phyloP scores from a whole-genome alignment of 2,888 invertebrate species.

The Drosophila siamana region DNA sequence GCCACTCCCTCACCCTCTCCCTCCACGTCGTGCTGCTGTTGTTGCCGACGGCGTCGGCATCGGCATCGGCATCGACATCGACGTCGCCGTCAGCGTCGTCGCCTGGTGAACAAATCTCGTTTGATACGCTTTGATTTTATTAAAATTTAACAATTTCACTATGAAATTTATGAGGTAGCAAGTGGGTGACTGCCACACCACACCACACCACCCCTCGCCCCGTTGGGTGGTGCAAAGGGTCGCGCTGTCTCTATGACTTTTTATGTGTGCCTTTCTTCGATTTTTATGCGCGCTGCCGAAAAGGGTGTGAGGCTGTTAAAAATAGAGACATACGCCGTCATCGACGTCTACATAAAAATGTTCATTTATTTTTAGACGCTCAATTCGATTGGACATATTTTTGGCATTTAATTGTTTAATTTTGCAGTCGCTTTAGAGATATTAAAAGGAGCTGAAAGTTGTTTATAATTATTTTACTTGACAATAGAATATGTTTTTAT shows the following conservation, averaged over 20 bases:
- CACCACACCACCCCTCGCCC: neutral
- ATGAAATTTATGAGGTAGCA: slow-evolving; percentile 73
- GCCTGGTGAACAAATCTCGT: slow-evolving; percentile 79
- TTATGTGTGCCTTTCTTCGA: neutral
- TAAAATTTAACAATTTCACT: slow-evolving; percentile 80
- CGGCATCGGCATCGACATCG: slow-evolving; percentile 18
- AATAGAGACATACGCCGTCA: neutral
- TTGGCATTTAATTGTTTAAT: too few species aligned
- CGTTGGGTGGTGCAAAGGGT: slow-evolving; percentile 2
- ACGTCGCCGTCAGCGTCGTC: slow-evolving; percentile 38
- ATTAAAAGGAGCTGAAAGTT: too few species aligned
- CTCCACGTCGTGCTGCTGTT: neutral
- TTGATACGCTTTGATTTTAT: slow-evolving; percentile 82
- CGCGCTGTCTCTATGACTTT: neutral
- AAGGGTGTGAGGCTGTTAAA: neutral
- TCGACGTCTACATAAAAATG: neutral
- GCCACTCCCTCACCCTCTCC: neutral
- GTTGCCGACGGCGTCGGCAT: slow-evolving; percentile 3
- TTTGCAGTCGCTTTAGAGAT: too few species aligned
- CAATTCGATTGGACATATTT: neutral
- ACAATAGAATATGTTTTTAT: too few species aligned
- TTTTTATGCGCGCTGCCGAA: neutral
- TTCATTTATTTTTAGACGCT: neutral
- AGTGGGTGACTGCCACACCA: slow-evolving; percentile 14
- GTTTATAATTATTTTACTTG: too few species aligned